Evolutionary conservation across 2,888 invertebrate species (phyloP).

Genomic region (Scelioninae gen. 2): DNA sequence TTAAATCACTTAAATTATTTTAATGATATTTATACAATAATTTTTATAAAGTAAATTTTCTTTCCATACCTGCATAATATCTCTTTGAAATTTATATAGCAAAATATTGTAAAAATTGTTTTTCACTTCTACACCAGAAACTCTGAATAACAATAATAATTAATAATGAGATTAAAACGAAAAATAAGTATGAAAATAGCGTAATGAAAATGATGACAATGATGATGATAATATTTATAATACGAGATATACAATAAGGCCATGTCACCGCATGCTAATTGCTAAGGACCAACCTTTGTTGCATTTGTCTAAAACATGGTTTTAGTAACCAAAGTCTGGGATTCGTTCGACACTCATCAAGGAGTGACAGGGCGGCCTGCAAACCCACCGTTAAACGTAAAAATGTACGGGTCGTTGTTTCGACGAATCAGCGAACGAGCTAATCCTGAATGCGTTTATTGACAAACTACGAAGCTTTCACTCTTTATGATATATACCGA

Average conservation of each 20-base stretch:
- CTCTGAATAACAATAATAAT: constrained; percentile 43
- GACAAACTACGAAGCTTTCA: constrained; percentile 20
- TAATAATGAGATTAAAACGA: constrained; percentile 43
- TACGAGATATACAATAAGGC: constrained; percentile 72
- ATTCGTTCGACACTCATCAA: constrained; percentile 74
- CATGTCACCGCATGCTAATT: constrained; percentile 76
- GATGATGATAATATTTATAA: constrained; percentile 65
- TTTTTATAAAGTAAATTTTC: constrained; percentile 12
- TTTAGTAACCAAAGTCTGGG: constrained; percentile 75
- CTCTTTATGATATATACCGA: constrained; percentile 13
- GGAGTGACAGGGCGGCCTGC: constrained; percentile 75
- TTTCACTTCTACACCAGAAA: constrained; percentile 27
- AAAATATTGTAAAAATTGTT: constrained; percentile 8
- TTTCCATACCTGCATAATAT: constrained; percentile 17
- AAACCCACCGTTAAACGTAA: constrained; percentile 75
- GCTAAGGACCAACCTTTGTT: constrained; percentile 76
- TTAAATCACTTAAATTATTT: not conserved
- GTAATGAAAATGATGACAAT: constrained; percentile 61
- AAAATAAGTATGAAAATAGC: constrained; percentile 55
- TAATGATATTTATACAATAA: no score
- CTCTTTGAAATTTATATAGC: constrained; percentile 15
- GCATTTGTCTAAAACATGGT: constrained; percentile 75
- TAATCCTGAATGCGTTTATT: constrained; percentile 67
- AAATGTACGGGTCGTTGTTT: constrained; percentile 68
- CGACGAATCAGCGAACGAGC: constrained; percentile 66